A percentile compares a stretch with the other conserved stretches of the same genome.
These are phyloP conservation scores for Dromaius novaehollandiae DNA, from an alignment of 2,113 vertebrate species.

Conservation along the genomic window DNA sequence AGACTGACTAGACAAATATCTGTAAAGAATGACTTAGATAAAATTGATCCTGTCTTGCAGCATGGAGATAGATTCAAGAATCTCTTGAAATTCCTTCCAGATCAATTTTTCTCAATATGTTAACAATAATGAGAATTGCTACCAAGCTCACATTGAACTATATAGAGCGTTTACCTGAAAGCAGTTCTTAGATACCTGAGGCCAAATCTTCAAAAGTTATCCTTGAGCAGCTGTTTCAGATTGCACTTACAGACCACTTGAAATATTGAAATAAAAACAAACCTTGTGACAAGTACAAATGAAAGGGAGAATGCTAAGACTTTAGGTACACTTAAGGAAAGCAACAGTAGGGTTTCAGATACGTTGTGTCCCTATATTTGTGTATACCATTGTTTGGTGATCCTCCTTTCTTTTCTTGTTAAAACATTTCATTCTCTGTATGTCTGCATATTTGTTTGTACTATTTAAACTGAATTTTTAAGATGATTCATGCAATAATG, in stretches of 20 bases:
- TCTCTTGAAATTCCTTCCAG: slow-evolving; percentile 28
- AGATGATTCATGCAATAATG: neutral
- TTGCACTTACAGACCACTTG: neutral
- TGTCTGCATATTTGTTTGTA: neutral
- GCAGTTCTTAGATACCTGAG: neutral
- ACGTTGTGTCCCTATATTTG: accelerated
- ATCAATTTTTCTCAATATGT: slow-evolving; percentile 1
- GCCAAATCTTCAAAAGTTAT: neutral
- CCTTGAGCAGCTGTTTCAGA: neutral
- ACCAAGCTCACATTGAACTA: neutral
- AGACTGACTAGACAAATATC: slow-evolving; percentile 13
- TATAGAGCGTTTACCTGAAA: neutral
- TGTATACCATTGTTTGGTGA: neutral
- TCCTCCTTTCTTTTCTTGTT: neutral
- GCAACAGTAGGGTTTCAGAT: neutral
- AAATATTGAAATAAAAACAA: neutral
- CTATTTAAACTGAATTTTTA: neutral
- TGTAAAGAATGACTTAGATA: slow-evolving; percentile 1
- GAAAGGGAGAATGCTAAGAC: neutral
- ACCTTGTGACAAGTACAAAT: neutral
- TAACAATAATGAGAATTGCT: slow-evolving; percentile 20
- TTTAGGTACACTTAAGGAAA: neutral
- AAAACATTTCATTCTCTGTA: neutral
- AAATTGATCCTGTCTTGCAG: slow-evolving; percentile 6
- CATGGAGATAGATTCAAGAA: neutral